These are phyloP conservation scores for Diadema setosum DNA, from an alignment of 35 echinoderm and acorn worm species.

Conservation along the genomic window DNA sequence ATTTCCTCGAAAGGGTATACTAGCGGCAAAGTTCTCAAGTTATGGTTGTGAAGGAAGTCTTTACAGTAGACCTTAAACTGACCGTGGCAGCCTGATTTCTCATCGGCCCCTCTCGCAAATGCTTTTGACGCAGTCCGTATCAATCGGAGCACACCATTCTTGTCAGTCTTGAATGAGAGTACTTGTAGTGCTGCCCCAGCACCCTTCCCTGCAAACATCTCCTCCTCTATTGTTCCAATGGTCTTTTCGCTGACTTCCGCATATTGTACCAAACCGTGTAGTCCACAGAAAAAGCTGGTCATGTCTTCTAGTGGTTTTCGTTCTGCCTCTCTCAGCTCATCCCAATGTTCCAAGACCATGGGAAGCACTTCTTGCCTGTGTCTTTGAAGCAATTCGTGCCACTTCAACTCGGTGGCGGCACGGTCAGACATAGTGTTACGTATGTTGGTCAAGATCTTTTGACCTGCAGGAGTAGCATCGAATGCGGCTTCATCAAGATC, in stretches of 20 bases:
- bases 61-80: background rate
- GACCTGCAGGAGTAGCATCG: background rate
- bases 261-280: slow-evolving; percentile 10
- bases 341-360: background rate
- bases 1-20: background rate
- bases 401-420: slow-evolving; percentile 8
- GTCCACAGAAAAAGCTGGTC: background rate
- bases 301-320: background rate
- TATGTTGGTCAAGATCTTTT: background rate
- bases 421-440: slow-evolving; percentile 7
- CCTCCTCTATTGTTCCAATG: background rate
- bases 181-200: background rate
- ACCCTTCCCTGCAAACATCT: background rate
- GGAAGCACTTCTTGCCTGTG: slow-evolving; percentile 3
- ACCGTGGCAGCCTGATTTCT: background rate
- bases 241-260: background rate
- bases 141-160: background rate
- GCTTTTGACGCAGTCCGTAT: background rate
- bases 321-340: background rate
- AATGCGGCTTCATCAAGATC: background rate
- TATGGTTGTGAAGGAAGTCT: background rate
- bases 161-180: background rate
- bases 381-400: background rate
- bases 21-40: background rate
- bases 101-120: background rate